Conservation (phyloP, 2,888 invertebrate species). For the Chaetogeoica ovagalla region DNA sequence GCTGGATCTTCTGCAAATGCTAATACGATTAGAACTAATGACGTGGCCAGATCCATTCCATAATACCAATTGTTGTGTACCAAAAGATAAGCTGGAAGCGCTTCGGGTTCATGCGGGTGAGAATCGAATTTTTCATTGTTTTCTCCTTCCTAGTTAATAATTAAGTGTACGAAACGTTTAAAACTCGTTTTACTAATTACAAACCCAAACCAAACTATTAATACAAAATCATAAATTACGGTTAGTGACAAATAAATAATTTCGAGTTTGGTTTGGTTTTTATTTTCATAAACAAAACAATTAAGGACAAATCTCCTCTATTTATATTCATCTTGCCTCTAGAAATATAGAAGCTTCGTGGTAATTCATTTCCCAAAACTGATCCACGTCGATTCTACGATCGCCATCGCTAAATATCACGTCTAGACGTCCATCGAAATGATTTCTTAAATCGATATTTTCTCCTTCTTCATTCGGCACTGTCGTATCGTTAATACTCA, state of each 20-base stretch:
- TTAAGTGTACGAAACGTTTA: too few relatives aligned
- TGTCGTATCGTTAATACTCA: conserved; percentile 28
- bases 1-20: conserved; percentile 83
- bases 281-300: too few relatives aligned
- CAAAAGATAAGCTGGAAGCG: conserved; percentile 81
- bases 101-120: conserved; percentile 79
- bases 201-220: background rate
- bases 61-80: conserved; percentile 89
- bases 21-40: conserved; percentile 72
- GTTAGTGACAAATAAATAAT: too few relatives aligned
- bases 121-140: conserved; percentile 91
- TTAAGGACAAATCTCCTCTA: background rate
- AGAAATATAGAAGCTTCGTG: conserved; percentile 87
- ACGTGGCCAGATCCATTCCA: conserved; percentile 75
- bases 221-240: too few relatives aligned
- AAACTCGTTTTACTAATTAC: background rate
- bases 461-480: conserved; percentile 43
- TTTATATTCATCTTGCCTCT: conserved; percentile 64
- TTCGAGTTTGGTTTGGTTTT: too few relatives aligned
- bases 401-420: conserved; percentile 51
- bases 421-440: conserved; percentile 42
- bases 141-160: conserved; percentile 72
- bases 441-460: conserved; percentile 47
- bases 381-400: conserved; percentile 45
- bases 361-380: conserved; percentile 81